Evolutionary conservation across 2,113 vertebrate species (phyloP), one percentile per base, ranked within the genome.

Genomic region (Hyperopisus bebe): DNA sequence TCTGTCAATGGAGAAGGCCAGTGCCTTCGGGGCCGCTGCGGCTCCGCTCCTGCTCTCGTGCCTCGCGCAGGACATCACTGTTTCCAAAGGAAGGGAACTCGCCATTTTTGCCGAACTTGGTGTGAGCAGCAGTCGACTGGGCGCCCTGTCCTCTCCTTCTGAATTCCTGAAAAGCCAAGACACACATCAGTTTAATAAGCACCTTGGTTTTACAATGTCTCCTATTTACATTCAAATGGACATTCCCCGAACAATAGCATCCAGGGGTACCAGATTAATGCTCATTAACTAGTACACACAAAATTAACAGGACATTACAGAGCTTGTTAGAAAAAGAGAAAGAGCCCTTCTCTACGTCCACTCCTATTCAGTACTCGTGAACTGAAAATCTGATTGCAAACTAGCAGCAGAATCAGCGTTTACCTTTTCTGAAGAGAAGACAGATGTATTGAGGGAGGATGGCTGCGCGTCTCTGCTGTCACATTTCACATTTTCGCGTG

Each of bases 1-100:
- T 93, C 98, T 94, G 95, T 99, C 98, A 90, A 99, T 99, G 94
- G 98, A 99, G 94, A 99, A 99, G 95, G 98, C 98, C 95, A 99
- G 95, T 19, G 96, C 96, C 94, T 99, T 99, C 89, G 98, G 95
- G 53, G 97, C 96, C 92, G 96, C 96, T 88, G 97, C 93, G 58
- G 96, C 94, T 91, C 96, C 97, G 62, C 93, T 97, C 92, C 96
- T 94, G 91, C 93, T 92, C 88, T 95, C 95, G 89, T 95, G 94
- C 90, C 97, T 95, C 85, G 96, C 95, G 91, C 97, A 98, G 92
- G 97, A 96, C 96, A 98, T 97, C 91, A 97, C 96, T 87, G 97
- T 96, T 93, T 98, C 98, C 96, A 98, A 90, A 90, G 98, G 96
- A 91, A 96, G 96, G 90, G 97, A 98, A 94, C 96, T 98, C 89